Conservation (phyloP, 2,113 vertebrate species). For the Xenopus borealis region DNA sequence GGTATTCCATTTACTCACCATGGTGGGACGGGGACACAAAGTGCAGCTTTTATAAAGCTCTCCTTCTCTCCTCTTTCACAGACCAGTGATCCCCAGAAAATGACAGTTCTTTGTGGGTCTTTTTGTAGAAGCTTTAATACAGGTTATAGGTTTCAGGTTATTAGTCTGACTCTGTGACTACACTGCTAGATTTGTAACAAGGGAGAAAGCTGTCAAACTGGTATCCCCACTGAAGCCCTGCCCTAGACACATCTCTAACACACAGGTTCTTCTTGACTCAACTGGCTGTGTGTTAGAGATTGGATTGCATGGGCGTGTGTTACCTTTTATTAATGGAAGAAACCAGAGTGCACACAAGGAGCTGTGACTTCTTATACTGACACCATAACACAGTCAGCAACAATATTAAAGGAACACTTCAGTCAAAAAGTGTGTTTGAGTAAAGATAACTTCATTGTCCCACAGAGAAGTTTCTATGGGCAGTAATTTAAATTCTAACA, state of each 20-base stretch:
- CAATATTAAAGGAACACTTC: too few relatives aligned
- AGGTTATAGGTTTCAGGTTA: background rate
- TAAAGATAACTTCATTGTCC: too few relatives aligned
- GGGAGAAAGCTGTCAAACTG: conserved; percentile 35
- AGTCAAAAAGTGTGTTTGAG: too few relatives aligned
- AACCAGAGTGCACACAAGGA: background rate
- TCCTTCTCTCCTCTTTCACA: background rate
- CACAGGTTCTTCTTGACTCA: conserved; percentile 28
- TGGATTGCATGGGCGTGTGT: background rate
- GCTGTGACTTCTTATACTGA: background rate
- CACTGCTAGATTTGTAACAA: conserved; percentile 13
- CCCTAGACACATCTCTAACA: conserved; percentile 10
- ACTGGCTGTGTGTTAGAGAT: conserved; percentile 13
- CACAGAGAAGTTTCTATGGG: too few relatives aligned
- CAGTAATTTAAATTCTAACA: too few relatives aligned
- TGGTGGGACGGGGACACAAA: too few relatives aligned
- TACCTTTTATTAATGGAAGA: conserved; percentile 11
- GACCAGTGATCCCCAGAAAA: background rate
- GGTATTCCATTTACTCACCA: too few relatives aligned
- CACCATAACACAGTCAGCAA: too few relatives aligned
- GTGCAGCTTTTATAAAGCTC: too few relatives aligned
- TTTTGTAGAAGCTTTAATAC: background rate
- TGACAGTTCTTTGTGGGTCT: background rate
- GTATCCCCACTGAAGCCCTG: conserved; percentile 18
- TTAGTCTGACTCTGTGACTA: conserved; percentile 12